Evolutionary conservation across 1,140 invertebrate species (phyloP).

Genomic region (Lethrus apterus): DNA sequence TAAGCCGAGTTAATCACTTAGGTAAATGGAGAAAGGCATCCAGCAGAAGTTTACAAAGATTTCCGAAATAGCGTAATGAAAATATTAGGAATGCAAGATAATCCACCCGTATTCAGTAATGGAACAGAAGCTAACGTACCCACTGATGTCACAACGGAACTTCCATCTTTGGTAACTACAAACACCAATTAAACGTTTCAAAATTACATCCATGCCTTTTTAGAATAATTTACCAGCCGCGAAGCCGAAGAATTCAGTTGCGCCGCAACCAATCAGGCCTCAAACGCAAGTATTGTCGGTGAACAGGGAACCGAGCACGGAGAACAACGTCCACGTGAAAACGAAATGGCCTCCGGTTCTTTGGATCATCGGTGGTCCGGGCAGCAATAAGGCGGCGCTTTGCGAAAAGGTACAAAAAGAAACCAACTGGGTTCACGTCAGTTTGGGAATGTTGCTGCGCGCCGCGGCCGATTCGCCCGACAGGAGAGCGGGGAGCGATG

Average conservation of each 20-base stretch:
- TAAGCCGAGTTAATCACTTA: too few species aligned
- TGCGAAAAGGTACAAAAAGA: conserved; percentile 60
- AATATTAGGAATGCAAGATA: conserved; percentile 59
- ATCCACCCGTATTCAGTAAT: conserved; percentile 51
- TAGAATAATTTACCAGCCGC: not conserved
- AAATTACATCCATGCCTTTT: conserved; percentile 10
- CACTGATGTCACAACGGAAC: conserved; percentile 41
- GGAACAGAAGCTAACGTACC: conserved; percentile 47
- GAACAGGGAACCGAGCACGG: conserved; percentile 34
- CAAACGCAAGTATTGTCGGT: conserved; percentile 36
- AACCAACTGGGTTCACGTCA: conserved; percentile 68
- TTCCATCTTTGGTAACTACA: conserved; percentile 37
- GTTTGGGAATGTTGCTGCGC: conserved; percentile 62
- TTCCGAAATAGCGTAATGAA: conserved; percentile 65
- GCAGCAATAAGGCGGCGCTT: conserved; percentile 61
- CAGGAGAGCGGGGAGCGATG: conserved; percentile 46
- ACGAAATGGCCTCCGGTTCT: conserved; percentile 53
- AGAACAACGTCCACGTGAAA: conserved; percentile 33
- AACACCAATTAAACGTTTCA: conserved; percentile 11
- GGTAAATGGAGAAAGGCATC: conserved; percentile 77
- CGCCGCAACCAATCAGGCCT: conserved; percentile 23
- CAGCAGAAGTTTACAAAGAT: conserved; percentile 72
- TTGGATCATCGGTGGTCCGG: conserved; percentile 78
- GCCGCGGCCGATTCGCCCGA: conserved; percentile 53
- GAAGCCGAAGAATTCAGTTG: too few species aligned